Base-by-base conservation (phyloP, 2,113 vertebrate genomes). In the Eupsittula cactorum region DNA sequence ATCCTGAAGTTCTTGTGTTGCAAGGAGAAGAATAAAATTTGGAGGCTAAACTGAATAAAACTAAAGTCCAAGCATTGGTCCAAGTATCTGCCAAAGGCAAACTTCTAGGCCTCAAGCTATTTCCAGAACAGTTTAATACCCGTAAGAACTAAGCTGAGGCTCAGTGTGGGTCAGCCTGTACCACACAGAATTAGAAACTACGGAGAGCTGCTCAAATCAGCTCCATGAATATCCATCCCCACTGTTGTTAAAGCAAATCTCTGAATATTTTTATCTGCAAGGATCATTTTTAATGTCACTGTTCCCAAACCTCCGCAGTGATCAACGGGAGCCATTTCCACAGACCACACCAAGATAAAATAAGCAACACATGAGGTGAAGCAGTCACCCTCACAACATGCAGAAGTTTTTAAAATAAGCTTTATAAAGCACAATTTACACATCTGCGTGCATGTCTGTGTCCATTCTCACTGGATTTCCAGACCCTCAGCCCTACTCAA, bases 241-340 rank as follows among this genome's bases (percentile, higher is more conserved):
- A 71, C 31, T 64, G 84, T 49, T 91, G 81, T 84, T 91, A 64
- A 95, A 94, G 92, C 80, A 96, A 90, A 90, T 92, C 67, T 88
- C 73, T 82, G 46, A 90, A 27, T 74, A 92, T 55, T 82, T 96
- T 95, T 92, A 94, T 78, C 94, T 96, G 97, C 95, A 96, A 95
- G 93, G 93, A 88, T 95, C 46, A 28, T 94, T 86, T 96, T 95
- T 98, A 96, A 96, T 97, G 88, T 90, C 74, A 92, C 39, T 1
- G 1, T 94, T 97, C 88, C 96, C 95, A 95, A 86, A 93, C 89
- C 95, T 95, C 96, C 95, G 96, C 95, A 94, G 96, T 90, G 91
- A 94, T 95, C 92, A 92, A 97, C 90, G 85, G 97, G 92, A 97
- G 95, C 90, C 88, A 93, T 96, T 91, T 95, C 87, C 93, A 96